Conservation (phyloP, 1,140 invertebrate species). For the Papilio machaon region DNA sequence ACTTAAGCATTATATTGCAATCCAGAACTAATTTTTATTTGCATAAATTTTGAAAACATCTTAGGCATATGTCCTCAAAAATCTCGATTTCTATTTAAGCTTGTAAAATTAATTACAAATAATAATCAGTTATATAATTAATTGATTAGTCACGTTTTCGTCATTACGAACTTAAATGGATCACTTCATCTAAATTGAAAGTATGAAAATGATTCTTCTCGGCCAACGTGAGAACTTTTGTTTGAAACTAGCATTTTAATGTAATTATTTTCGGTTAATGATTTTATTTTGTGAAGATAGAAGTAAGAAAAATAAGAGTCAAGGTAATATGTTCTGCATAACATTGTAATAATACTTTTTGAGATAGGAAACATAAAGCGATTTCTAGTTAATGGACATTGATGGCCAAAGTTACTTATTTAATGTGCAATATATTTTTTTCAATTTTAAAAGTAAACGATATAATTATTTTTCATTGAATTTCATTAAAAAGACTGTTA, state of each 20-base stretch:
- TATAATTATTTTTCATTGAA: no score
- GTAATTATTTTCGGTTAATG: constrained; percentile 7
- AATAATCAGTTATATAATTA: constrained; percentile 14
- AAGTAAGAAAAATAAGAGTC: neutral
- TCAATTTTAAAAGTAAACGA: no score
- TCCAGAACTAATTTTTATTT: no score
- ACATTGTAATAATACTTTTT: neutral
- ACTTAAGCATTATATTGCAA: no score
- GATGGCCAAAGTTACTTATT: no score
- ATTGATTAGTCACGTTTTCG: constrained; percentile 10
- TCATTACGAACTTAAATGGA: constrained; percentile 19
- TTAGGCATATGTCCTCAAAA: neutral
- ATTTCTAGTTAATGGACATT: neutral
- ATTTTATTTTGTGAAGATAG: neutral
- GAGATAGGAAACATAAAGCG: neutral
- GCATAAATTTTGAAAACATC: neutral
- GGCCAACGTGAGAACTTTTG: constrained; percentile 29
- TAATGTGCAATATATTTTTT: no score
- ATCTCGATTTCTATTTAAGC: neutral
- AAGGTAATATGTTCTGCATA: neutral
- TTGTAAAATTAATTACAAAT: neutral
- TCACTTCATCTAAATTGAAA: constrained; percentile 28
- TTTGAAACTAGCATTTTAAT: constrained; percentile 11
- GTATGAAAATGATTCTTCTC: constrained; percentile 24
- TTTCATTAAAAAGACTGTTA: no score